Evolutionary conservation across 2,888 invertebrate species (phyloP), one percentile per base, ranked within the genome.

Genomic region (Epinotia nisella): DNA sequence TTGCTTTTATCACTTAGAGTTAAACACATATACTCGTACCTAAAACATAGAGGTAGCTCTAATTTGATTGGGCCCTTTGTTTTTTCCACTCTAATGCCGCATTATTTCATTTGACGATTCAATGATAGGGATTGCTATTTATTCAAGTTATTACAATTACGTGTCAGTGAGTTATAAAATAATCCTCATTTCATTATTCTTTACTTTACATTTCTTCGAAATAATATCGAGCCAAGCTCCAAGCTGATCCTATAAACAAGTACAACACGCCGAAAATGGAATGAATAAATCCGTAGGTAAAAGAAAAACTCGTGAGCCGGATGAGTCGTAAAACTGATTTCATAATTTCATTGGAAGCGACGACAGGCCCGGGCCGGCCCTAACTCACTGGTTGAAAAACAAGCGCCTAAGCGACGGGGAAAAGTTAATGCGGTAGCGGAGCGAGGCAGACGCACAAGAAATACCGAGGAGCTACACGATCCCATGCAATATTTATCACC

Each of bases 401-500:
- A 90, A 89, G 87, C 83, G 83, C 80, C 83, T 87, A 87, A 86
- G 83, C 86, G 87, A 84, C 86, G 85, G 81, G 83, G 82, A 84
- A 84, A 85, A 85, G 85, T 86, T 89, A 89, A 90, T 87, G 87
- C 86, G 86, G 81, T 79, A 80, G 82, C 74, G 75, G 74, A 71
- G 75, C 70, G 70, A 76, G 75, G 76, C 68, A 67, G 70, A 64
- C 77, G 79, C 81, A 80, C 83, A 87, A 89, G 86, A 88, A 89
- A 85, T 87, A 85, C 83, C 83, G 84, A 86, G 86, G 83, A 87
- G 83, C 86, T 84, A 73, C 73, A 74, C 75, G 75, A 76, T 76
- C 76, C 91, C 87, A 92, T 93, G 91, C 92, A 92, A 93, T 93
- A 93, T 93, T 93, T 92, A 93, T 93, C 90, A 92, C 90, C 87